A percentile compares a stretch with the other conserved stretches of the same genome.
These are phyloP conservation scores for Griposia aprilina DNA, from an alignment of 2,888 invertebrate species.

Conservation along the genomic window DNA sequence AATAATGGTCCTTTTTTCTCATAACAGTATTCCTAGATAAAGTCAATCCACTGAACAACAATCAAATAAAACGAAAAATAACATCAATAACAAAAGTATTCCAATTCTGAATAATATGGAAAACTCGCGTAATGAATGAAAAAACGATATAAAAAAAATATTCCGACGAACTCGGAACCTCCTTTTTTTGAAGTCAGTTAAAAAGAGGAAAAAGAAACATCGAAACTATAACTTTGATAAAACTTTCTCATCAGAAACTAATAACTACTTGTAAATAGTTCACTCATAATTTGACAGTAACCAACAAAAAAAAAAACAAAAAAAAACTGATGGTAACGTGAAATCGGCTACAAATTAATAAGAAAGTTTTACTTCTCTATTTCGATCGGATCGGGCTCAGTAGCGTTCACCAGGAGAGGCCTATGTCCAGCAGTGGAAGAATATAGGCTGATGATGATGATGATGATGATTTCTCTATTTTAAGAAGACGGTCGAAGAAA, in stretches of 20 bases:
- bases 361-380: constrained; percentile 19
- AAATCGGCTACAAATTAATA: neutral
- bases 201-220: no score
- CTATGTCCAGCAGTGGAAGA: no score
- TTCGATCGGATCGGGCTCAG: no score
- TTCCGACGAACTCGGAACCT: no score
- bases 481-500: constrained; percentile 7
- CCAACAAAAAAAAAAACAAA: neutral
- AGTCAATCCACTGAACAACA: neutral
- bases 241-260: constrained; percentile 7
- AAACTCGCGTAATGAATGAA: neutral
- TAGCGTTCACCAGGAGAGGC: no score
- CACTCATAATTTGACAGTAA: neutral
- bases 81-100: neutral
- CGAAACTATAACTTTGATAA: neutral
- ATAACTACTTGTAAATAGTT: neutral
- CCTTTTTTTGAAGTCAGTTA: no score
- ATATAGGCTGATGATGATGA: no score
- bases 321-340: constrained; percentile 13
- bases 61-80: neutral
- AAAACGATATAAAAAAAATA: neutral
- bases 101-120: neutral
- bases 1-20: neutral
- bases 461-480: constrained; percentile 48
- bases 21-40: neutral